phyloP scores from a whole-genome alignment of 2,888 invertebrate species.

The Oscheius sp. region DNA sequence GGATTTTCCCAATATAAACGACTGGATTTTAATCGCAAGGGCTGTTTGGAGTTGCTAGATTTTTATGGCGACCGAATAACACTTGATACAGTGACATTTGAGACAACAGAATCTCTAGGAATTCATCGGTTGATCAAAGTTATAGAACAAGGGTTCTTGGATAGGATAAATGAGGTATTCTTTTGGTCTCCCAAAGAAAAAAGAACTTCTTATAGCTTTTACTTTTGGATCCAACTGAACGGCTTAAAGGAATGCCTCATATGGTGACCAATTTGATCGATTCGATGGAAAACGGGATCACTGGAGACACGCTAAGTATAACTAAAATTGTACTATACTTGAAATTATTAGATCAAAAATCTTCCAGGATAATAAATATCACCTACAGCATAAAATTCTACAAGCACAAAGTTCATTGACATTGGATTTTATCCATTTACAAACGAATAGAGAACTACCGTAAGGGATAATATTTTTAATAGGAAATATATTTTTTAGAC shows the following conservation, averaged over 20 bases:
- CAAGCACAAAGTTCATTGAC: slow-evolving; percentile 33
- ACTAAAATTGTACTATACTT: slow-evolving; percentile 4
- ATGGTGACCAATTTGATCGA: slow-evolving; percentile 11
- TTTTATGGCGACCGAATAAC: slow-evolving; percentile 33
- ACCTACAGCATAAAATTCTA: slow-evolving; percentile 39
- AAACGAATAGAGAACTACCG: slow-evolving; percentile 33
- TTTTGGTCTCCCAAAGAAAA: background rate
- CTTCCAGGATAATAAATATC: slow-evolving; percentile 43
- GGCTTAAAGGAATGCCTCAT: background rate
- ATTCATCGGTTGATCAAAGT: slow-evolving; percentile 36
- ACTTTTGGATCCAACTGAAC: background rate
- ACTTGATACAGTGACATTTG: slow-evolving; percentile 32
- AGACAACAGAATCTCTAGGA: slow-evolving; percentile 31
- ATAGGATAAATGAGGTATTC: slow-evolving; percentile 41
- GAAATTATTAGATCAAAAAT: background rate
- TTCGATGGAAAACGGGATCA: background rate
- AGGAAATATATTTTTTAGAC: slow-evolving; percentile 31
- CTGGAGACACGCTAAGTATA: slow-evolving; percentile 3
- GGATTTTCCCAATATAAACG: slow-evolving; percentile 53
- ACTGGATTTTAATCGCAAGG: slow-evolving; percentile 38
- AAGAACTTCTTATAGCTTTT: slow-evolving; percentile 3
- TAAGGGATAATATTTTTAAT: background rate
- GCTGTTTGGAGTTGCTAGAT: slow-evolving; percentile 40
- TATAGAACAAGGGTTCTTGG: slow-evolving; percentile 38
- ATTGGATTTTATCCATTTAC: slow-evolving; percentile 43